Base-by-base conservation (phyloP, 23 tunicate species). In the Clavelina lepadiformis region DNA sequence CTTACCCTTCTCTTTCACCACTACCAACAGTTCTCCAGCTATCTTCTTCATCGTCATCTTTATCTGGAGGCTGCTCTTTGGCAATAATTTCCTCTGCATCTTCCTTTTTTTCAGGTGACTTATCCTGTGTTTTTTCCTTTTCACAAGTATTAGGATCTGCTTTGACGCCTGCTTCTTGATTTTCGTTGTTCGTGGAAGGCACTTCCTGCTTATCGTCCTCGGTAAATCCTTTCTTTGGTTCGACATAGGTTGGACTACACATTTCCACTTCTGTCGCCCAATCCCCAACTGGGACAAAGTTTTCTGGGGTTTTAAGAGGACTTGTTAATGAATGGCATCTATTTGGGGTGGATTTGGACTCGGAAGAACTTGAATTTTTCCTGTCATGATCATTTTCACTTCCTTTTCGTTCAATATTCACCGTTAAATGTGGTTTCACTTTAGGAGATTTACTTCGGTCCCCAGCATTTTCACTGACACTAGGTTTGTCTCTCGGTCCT, bases 251-350 rank as follows among this genome's bases (percentile, higher is more conserved):
- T 30, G 95, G 85, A 47, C 95, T 77, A 30, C 65, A 58, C 75
- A 78, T 71, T 28, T 86, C 95, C 59, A 86, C 72, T 77, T 86
- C 95, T 8, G 75, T 56, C 2, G 95, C 95, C 95, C 95, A 86
- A 64, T 86, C 95, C 4, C 69, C 69, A 29, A 86, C 95, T 5
- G 65, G 66, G 21, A 56, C 58, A 49, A 86, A 55, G 23, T 67
- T 82, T 56, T 86, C 95, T 1, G 95, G 85, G 7, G 95, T 86
- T 72, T 86, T 78, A 38, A 77, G 55, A 5, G 82, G 82, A 61
- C 82, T 74, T 15, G 72, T 71, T 46, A 75, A 5, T 2, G 78
- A 61, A 3, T 65, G 45, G 22, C 34, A 31, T 57, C 65, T 26
- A 24, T 63, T 61, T 36, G 20, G 24, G 22, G 56, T 35, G 49